Evolutionary conservation across 2,113 vertebrate species (phyloP).

Genomic region (Anthoscopus minutus): DNA sequence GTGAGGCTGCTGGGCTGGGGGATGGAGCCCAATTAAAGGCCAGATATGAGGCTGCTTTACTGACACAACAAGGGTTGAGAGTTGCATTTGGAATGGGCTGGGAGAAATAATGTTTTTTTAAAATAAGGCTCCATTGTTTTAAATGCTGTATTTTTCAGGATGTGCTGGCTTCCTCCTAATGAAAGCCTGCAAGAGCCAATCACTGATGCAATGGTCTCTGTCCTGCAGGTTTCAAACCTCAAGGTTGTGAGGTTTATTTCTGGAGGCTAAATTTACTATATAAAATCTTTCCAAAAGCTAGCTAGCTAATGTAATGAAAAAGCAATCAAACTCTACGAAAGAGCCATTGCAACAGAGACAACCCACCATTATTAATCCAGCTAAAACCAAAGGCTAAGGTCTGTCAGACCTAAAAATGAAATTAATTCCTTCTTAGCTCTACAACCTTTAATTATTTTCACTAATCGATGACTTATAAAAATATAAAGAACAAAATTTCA

Average conservation of each 20-base stretch:
- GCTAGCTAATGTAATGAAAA: background rate
- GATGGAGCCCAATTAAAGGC: background rate
- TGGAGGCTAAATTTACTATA: background rate
- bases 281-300: background rate
- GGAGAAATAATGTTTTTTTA: background rate
- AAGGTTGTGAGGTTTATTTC: background rate
- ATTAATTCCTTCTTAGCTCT: background rate
- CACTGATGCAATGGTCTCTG: background rate
- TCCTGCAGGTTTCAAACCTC: background rate
- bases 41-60: background rate
- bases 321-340: background rate
- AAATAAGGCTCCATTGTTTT: background rate
- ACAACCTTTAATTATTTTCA: constrained; percentile 9
- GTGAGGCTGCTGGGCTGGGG: background rate
- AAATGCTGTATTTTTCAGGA: background rate
- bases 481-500: background rate
- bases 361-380: background rate
- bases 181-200: background rate
- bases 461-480: background rate
- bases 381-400: background rate
- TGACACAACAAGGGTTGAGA: background rate
- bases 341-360: background rate
- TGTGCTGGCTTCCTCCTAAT: background rate
- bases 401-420: constrained; percentile 11
- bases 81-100: background rate